Evolutionary conservation across 1,140 invertebrate species (phyloP).

Genomic region (Bombus huntii): DNA sequence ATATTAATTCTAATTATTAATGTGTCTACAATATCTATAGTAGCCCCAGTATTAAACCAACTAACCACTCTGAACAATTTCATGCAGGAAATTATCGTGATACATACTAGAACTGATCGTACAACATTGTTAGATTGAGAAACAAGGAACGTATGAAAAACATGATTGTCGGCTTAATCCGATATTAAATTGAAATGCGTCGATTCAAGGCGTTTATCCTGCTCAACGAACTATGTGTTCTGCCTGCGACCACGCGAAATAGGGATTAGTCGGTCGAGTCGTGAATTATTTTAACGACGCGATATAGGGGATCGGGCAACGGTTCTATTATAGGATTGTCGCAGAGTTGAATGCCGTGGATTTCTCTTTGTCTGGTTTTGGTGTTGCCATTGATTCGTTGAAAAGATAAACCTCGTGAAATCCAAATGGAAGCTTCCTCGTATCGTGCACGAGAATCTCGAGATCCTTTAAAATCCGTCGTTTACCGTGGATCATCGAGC

Average conservation of each 20-base stretch:
- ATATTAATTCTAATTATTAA: background rate
- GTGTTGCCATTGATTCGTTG: background rate
- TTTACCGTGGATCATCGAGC: background rate
- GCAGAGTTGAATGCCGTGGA: background rate
- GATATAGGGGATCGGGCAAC: background rate
- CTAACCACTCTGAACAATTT: no score
- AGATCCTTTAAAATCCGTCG: background rate
- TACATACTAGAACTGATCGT: background rate
- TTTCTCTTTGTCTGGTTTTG: background rate
- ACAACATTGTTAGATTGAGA: background rate
- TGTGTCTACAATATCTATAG: background rate
- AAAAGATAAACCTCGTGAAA: conserved; percentile 1
- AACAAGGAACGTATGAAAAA: conserved; percentile 12
- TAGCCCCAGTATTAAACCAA: no score
- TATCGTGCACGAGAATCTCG: background rate
- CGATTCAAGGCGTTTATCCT: conserved; percentile 34
- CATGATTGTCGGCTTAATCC: conserved; percentile 17
- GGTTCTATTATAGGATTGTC: conserved; percentile 31
- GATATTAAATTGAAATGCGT: conserved; percentile 44
- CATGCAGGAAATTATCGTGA: background rate
- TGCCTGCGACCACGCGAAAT: conserved; percentile 12
- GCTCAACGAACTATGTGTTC: background rate
- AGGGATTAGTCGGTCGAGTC: conserved; percentile 36
- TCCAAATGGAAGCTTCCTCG: background rate
- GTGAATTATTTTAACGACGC: conserved; percentile 45